Evolutionary conservation across 2,797 vertebrate genomes (phyloP).

Genomic region (Steatocranus sp.): DNA sequence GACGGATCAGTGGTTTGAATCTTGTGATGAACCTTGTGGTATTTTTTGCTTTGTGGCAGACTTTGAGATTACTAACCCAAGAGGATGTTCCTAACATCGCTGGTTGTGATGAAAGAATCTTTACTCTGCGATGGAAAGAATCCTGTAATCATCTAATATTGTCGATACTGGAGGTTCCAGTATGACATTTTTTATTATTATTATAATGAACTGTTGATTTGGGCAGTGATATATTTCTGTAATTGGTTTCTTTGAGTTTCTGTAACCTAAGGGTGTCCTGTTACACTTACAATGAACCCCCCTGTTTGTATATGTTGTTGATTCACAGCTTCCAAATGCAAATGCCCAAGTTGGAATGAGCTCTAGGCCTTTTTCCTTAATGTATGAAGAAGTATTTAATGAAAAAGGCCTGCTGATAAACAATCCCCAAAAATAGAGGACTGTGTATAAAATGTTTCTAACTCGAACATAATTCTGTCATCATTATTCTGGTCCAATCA

Average conservation of each 20-base stretch:
- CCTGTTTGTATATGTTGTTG: not conserved
- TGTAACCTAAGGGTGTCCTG: not conserved
- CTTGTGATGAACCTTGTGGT: not conserved
- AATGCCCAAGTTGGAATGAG: fast-evolving
- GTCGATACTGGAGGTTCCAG: not conserved
- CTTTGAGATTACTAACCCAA: fast-evolving
- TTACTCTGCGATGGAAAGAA: not conserved
- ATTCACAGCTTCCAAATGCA: not conserved
- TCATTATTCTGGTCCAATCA: not conserved
- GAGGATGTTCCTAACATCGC: not conserved
- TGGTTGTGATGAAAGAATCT: not conserved
- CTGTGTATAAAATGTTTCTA: not conserved
- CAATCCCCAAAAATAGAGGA: not conserved
- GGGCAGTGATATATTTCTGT: not conserved
- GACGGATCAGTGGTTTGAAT: not conserved
- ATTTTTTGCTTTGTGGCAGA: not conserved
- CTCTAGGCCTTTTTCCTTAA: not conserved
- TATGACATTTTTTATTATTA: fast-evolving
- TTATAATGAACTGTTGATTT: not conserved
- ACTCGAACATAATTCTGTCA: not conserved
- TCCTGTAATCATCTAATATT: not conserved
- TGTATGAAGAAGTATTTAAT: not conserved
- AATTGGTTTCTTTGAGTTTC: not conserved
- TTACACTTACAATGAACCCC: not conserved
- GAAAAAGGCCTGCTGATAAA: not conserved